Base-by-base conservation (phyloP, 2,888 invertebrate genomes). In the Epiblema foenella region DNA sequence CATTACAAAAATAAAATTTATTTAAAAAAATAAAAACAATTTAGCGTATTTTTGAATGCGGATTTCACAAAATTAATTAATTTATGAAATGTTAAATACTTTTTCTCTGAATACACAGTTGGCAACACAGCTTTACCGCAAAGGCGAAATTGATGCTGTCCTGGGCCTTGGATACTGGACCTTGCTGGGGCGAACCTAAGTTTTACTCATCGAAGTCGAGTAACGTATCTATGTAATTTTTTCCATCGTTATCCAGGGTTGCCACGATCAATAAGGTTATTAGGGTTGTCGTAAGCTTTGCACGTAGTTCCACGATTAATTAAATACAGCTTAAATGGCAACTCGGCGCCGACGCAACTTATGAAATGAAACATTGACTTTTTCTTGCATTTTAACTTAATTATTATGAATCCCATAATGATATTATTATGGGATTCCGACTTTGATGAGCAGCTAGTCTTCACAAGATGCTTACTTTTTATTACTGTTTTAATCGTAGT, bases 301-400 rank as follows among this genome's bases (percentile, higher is more conserved):
- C 68, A 72, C 63, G 62, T 72, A 68, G 64, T 52, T 62, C 18
- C 33, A 18, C 49, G 57, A 68, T 68, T 72, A 72, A 72, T 72
- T 72, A 72, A 72, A 64, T 59, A 59, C 51, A 42, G 58, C 72
- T 58, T 72, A 72, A 64, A 72, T 72, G 72, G 72, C 52, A 69
- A 69, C 24, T 52, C 18, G 64, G 59, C 39, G 64, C 64, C 37
- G 15, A 42, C 4, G n/a, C 68, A 20, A 29, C 42, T 60, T 68
- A 68, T 54, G 52, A 59, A 15, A 60, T 60, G 37, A 54, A 60
- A 68, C 54, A 62, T 62, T 68, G 39, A 46, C 60, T 64, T 64
- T 64, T 64, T 64, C 39, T 37, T 11, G 42, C 42, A 42, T 68
- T 68, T 54, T 68, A 54, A 7, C 29, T 29, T 60, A 54, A 68